Evolutionary conservation across 2,797 vertebrate species (phyloP).

Genomic region (Megalops cyprinoides): DNA sequence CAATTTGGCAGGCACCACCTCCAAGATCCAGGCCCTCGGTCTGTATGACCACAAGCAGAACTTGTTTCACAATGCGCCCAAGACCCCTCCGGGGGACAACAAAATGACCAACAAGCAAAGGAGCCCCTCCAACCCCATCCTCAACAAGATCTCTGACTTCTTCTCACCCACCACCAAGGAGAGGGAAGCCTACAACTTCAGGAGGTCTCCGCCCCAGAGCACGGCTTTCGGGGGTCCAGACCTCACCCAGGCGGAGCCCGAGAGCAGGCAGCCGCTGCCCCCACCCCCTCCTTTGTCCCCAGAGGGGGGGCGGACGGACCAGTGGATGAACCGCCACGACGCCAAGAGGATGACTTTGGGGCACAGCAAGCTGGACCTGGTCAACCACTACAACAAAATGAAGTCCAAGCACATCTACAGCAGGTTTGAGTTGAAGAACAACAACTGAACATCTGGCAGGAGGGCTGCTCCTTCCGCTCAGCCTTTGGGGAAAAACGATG

Average conservation of each 20-base stretch:
- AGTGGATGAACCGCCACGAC: constrained; percentile 65
- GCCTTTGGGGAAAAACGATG: not conserved
- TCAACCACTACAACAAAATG: constrained; percentile 91
- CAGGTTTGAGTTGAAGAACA: constrained; percentile 85
- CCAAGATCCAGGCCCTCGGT: constrained; percentile 70
- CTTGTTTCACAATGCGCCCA: constrained; percentile 50
- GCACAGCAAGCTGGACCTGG: constrained; percentile 95
- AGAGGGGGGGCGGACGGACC: not conserved
- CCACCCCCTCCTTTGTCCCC: constrained; percentile 52
- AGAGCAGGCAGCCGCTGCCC: constrained; percentile 68
- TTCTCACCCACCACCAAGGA: constrained; percentile 60
- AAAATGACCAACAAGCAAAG: constrained; percentile 59
- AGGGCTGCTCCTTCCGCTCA: too few relatives aligned
- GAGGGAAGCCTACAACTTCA: constrained; percentile 56
- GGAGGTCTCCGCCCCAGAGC: constrained; percentile 53
- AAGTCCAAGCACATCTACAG: constrained; percentile 87
- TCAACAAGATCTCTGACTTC: constrained; percentile 69
- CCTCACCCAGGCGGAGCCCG: constrained; percentile 67
- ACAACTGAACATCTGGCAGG: constrained; percentile 48
- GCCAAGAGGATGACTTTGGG: constrained; percentile 92
- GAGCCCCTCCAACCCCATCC: constrained; percentile 52
- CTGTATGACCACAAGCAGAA: constrained; percentile 67
- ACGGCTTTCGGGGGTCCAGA: constrained; percentile 66
- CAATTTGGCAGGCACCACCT: constrained; percentile 50
- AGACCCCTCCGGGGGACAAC: constrained; percentile 46